These are phyloP conservation scores for Corythaeola cristata DNA, from an alignment of 2,113 vertebrate genomes.

Conservation along the genomic window DNA sequence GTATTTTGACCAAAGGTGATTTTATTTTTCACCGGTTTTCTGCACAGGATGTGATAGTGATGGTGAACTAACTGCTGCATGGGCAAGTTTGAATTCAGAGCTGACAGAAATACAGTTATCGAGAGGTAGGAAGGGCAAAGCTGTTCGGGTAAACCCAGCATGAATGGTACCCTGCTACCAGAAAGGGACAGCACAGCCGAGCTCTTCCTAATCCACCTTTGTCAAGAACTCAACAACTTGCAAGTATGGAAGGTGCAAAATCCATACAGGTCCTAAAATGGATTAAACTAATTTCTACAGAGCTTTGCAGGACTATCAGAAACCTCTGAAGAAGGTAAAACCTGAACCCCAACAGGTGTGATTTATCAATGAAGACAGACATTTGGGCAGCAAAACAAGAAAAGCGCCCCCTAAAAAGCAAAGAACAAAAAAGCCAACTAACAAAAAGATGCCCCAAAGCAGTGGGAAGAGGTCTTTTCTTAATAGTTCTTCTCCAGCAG, in stretches of 20 bases:
- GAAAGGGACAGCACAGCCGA: not conserved
- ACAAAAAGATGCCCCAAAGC: not conserved
- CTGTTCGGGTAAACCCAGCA: not conserved
- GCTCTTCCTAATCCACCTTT: not conserved
- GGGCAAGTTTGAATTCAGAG: not conserved
- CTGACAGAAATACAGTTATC: not conserved
- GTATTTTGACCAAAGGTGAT: not conserved
- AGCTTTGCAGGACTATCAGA: not conserved
- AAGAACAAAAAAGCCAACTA: not conserved
- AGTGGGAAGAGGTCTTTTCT: not conserved
- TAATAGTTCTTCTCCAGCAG: not conserved
- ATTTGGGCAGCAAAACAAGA: not conserved
- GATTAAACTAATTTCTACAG: not conserved
- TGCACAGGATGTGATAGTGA: accelerated
- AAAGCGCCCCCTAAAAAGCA: not conserved
- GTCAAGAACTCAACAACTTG: not conserved
- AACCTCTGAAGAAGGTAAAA: not conserved
- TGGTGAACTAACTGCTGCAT: not conserved
- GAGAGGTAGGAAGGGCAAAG: not conserved
- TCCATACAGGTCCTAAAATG: not conserved
- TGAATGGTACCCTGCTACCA: accelerated
- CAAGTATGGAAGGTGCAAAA: not conserved
- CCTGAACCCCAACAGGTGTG: not conserved
- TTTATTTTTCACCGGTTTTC: not conserved
- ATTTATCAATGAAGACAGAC: not conserved